These are phyloP conservation scores for Sebastes schlegelii DNA, from an alignment of 2,113 vertebrate genomes.

Conservation along the genomic window DNA sequence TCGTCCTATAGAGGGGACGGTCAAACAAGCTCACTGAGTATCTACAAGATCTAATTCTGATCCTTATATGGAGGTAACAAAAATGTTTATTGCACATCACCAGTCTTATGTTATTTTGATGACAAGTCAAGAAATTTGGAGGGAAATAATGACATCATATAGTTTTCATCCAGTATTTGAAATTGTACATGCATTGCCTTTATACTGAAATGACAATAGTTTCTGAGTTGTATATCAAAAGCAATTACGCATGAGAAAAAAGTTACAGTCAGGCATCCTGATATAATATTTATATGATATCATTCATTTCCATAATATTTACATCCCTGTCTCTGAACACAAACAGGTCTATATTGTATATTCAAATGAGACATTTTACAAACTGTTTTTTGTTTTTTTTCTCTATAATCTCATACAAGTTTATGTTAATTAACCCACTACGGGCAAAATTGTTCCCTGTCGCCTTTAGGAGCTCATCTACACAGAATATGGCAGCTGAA, in stretches of 20 bases:
- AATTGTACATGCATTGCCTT: no score
- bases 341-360: background rate
- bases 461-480: background rate
- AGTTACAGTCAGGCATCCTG: background rate
- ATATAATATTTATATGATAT: background rate
- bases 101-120: no score
- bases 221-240: no score
- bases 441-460: background rate
- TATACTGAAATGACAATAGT: no score
- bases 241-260: no score
- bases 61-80: background rate
- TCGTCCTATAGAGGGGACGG: background rate
- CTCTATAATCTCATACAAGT: background rate
- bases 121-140: no score
- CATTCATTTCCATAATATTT: background rate
- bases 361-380: background rate
- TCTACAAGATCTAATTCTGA: background rate
- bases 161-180: no score
- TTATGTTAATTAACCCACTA: background rate
- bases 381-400: no score
- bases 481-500: background rate
- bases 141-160: no score
- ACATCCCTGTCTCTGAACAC: background rate
- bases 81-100: no score
- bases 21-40: background rate